Conservation (phyloP, 2,888 invertebrate genomes). For the Cantharis flavilabris region DNA sequence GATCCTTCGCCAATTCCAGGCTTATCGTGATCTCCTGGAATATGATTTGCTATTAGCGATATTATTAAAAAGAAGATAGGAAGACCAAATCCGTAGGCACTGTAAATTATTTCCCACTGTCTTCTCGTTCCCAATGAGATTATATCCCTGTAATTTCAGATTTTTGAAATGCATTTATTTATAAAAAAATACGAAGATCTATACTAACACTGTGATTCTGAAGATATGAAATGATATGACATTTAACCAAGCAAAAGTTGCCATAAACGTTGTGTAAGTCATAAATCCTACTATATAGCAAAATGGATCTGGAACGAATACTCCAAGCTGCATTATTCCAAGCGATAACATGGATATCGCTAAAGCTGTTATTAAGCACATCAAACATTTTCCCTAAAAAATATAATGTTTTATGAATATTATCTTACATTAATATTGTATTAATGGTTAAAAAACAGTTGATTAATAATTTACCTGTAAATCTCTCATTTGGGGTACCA, state of each 20-base stretch:
- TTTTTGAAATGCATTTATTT: background rate
- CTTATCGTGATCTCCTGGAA: slow-evolving; percentile 60
- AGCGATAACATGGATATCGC: slow-evolving; percentile 63
- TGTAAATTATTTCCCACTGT: slow-evolving; percentile 61
- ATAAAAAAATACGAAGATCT: background rate
- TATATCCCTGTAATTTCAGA: slow-evolving; percentile 41
- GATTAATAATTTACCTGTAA: slow-evolving; percentile 46
- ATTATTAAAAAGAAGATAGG: slow-evolving; percentile 60
- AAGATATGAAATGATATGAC: slow-evolving; percentile 71
- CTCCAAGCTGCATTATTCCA: slow-evolving; percentile 61
- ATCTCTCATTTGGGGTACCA: slow-evolving; percentile 65
- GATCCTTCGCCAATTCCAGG: slow-evolving; percentile 62
- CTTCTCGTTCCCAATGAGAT: slow-evolving; percentile 56
- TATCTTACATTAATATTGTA: too few relatives aligned
- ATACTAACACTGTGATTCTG: slow-evolving; percentile 62
- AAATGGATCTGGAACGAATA: slow-evolving; percentile 49
- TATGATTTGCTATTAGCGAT: slow-evolving; percentile 60
- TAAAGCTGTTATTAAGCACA: slow-evolving; percentile 65
- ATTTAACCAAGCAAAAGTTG: slow-evolving; percentile 76
- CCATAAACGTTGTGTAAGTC: slow-evolving; percentile 60
- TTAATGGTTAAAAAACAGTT: too few relatives aligned
- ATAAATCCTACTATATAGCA: slow-evolving; percentile 59
- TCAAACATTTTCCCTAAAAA: slow-evolving; percentile 68
- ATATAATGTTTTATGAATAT: slow-evolving; percentile 6
- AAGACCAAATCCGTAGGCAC: slow-evolving; percentile 64